Percentiles rank a stretch among this genome's conserved stretches.
Conservation (phyloP, 2,888 invertebrate genomes). For the Acanthosepion lycidas region DNA sequence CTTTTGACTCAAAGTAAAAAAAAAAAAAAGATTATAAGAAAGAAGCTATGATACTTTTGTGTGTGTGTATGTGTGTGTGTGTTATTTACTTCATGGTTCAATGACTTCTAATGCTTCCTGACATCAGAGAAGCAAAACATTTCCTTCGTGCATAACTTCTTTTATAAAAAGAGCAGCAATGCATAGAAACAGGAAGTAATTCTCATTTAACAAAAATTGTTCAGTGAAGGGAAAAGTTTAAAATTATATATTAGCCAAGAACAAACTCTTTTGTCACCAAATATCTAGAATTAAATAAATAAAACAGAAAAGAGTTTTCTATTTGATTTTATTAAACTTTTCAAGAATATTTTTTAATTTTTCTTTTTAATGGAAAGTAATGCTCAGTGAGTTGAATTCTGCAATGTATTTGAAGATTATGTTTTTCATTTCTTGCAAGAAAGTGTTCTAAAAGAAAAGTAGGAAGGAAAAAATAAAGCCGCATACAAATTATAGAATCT, state of each 20-base stretch:
- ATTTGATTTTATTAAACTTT: no score
- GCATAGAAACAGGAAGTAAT: background rate
- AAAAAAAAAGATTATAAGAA: no score
- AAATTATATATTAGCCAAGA: background rate
- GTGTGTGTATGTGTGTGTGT: background rate
- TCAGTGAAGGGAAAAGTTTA: background rate
- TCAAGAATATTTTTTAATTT: no score
- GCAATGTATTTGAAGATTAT: no score
- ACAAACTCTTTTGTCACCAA: constrained; percentile 18
- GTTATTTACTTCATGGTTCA: background rate
- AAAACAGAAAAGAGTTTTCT: background rate
- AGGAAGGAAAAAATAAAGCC: no score
- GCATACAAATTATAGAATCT: no score
- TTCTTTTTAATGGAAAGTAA: no score
- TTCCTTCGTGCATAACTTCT: background rate
- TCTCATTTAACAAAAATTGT: constrained; percentile 20
- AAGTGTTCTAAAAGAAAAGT: no score
- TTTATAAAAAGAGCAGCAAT: background rate
- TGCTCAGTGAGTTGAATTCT: no score
- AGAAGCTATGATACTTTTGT: no score
- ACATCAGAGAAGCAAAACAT: background rate
- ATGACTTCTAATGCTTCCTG: background rate
- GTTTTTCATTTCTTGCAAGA: no score
- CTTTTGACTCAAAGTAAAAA: no score
- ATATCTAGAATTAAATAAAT: background rate